These are phyloP conservation scores for Mugil cephalus DNA, from an alignment of 2,113 vertebrate genomes.

Conservation along the genomic window DNA sequence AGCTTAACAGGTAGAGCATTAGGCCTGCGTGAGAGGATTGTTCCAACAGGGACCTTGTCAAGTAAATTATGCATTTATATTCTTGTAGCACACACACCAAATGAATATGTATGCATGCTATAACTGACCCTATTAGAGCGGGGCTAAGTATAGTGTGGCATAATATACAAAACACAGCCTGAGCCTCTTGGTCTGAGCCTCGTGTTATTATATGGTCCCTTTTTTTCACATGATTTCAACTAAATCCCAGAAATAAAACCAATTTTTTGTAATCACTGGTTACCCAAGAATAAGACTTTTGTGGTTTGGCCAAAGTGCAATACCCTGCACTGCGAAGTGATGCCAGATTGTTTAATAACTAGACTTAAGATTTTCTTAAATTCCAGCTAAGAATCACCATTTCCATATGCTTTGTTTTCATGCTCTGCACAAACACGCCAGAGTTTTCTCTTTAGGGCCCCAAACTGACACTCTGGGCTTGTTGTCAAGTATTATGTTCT, in stretches of 20 bases:
- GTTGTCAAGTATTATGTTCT: constrained; percentile 74
- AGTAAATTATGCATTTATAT: constrained; percentile 50
- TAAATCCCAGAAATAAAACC: constrained; percentile 35
- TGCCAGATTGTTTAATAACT: constrained; percentile 32
- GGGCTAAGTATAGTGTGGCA: constrained; percentile 33
- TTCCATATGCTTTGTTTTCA: constrained; percentile 45
- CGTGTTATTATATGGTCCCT: background rate
- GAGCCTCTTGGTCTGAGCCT: constrained; percentile 13
- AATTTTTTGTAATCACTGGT: constrained; percentile 3
- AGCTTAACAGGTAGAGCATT: constrained; percentile 19
- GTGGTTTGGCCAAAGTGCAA: constrained; percentile 19
- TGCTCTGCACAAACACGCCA: constrained; percentile 53
- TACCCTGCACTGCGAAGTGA: constrained; percentile 17
- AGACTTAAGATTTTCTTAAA: constrained; percentile 39
- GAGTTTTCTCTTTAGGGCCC: constrained; percentile 46
- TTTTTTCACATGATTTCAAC: background rate
- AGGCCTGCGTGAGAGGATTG: constrained; percentile 13
- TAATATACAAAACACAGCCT: constrained; percentile 13
- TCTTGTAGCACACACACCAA: constrained; percentile 29
- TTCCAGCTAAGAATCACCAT: constrained; percentile 37
- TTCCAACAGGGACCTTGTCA: constrained; percentile 36
- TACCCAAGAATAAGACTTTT: constrained; percentile 36
- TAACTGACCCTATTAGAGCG: constrained; percentile 23
- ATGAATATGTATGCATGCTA: constrained; percentile 41
- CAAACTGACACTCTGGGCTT: constrained; percentile 61